Evolutionary conservation across 2,888 invertebrate species (phyloP).

Genomic region (Blastobasis lacticolella): DNA sequence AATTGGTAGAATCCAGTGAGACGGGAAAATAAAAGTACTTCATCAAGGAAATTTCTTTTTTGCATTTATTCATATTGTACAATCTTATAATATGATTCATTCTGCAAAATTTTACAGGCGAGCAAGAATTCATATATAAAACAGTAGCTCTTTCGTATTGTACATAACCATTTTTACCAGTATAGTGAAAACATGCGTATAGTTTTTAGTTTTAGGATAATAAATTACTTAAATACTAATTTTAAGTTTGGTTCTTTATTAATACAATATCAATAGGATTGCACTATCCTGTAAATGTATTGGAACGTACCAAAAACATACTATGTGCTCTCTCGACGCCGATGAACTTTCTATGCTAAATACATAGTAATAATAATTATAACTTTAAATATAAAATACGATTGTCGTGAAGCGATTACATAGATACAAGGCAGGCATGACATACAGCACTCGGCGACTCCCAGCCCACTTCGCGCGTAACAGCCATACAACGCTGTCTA

Average conservation of each 20-base stretch:
- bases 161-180: slow-evolving; percentile 74
- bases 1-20: no score
- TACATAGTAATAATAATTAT: slow-evolving; percentile 43
- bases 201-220: slow-evolving; percentile 74
- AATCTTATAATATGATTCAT: slow-evolving; percentile 74
- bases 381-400: slow-evolving; percentile 55
- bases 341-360: slow-evolving; percentile 72
- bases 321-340: slow-evolving; percentile 65
- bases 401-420: slow-evolving; percentile 58
- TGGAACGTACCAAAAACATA: slow-evolving; percentile 65
- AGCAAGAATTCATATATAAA: slow-evolving; percentile 76
- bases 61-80: slow-evolving; percentile 75
- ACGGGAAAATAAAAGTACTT: slow-evolving; percentile 5
- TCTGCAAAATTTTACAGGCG: slow-evolving; percentile 76
- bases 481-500: no score
- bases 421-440: slow-evolving; percentile 63
- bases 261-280: slow-evolving; percentile 74
- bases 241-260: slow-evolving; percentile 75
- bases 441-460: slow-evolving; percentile 33
- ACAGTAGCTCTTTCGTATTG: slow-evolving; percentile 73
- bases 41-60: slow-evolving; percentile 72
- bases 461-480: slow-evolving; percentile 19
- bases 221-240: slow-evolving; percentile 75
- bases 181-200: slow-evolving; percentile 76
- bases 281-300: slow-evolving; percentile 69